These are phyloP conservation scores for Tetranychus cinnabarinus DNA, from an alignment of 1,140 invertebrate genomes.

Conservation along the genomic window DNA sequence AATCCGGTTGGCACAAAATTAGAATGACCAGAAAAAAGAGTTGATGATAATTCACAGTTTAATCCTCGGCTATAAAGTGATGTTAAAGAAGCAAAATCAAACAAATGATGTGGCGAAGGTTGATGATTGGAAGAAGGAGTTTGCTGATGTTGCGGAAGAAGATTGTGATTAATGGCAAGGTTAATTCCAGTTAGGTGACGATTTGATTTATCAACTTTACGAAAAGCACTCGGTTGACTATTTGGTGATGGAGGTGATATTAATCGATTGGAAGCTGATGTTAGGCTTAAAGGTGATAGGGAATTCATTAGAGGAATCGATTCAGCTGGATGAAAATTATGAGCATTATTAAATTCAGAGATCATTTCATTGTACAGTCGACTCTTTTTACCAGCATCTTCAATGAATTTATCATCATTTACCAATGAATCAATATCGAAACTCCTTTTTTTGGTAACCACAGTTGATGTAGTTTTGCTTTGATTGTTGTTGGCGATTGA, in stretches of 20 bases:
- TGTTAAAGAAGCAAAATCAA: background rate
- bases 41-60: no score
- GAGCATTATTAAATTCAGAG: background rate
- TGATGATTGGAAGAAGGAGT: background rate
- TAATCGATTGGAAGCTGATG: background rate
- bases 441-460: constrained; percentile 4
- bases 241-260: background rate
- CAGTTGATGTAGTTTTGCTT: background rate
- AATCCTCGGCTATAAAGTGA: background rate
- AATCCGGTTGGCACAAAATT: no score
- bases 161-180: background rate
- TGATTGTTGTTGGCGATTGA: constrained; percentile 2
- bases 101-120: background rate
- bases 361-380: no score
- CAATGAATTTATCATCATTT: constrained; percentile 3
- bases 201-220: background rate
- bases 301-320: background rate
- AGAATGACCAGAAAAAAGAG: no score
- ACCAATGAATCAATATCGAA: constrained; percentile 16
- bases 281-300: no score
- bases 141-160: background rate
- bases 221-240: background rate
- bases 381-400: background rate
- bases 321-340: background rate
- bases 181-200: background rate